Percentiles rank a stretch among this genome's conserved stretches.
Conservation (phyloP, 2,113 vertebrate species). For the Dunckerocampus dactyliophorus region DNA sequence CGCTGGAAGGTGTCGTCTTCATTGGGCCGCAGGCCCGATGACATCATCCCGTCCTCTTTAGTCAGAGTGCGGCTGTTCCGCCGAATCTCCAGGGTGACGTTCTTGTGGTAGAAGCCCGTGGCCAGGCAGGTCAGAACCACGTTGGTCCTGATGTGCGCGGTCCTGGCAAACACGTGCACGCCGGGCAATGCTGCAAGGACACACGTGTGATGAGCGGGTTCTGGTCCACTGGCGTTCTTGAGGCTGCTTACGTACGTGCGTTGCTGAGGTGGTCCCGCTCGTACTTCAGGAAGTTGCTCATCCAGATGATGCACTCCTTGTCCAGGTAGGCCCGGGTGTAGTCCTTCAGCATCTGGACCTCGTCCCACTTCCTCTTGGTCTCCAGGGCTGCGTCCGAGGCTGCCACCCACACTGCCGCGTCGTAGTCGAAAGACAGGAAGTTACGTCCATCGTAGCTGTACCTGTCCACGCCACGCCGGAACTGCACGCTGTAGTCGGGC, state of each 20-base stretch:
- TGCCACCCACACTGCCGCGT: constrained; percentile 24
- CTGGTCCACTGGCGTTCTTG: neutral
- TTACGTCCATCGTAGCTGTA: constrained; percentile 60
- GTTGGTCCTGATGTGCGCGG: neutral
- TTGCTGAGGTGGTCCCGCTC: too few species aligned
- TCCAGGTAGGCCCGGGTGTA: constrained; percentile 69
- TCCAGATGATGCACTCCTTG: constrained; percentile 58
- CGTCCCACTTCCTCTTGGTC: constrained; percentile 65
- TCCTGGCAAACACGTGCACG: neutral
- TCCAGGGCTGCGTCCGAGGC: rapidly evolving
- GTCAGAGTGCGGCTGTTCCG: neutral
- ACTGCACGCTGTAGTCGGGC: rapidly evolving
- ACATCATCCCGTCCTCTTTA: neutral
- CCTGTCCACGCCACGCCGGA: constrained; percentile 15
- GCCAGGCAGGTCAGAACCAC: constrained; percentile 17
- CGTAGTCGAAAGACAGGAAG: constrained; percentile 59
- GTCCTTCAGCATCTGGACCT: constrained; percentile 37
- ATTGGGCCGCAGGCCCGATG: neutral
- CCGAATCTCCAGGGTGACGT: neutral
- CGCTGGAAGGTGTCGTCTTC: constrained; percentile 3
- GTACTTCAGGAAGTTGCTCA: constrained; percentile 31
- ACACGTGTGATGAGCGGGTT: too few species aligned
- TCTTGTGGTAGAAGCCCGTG: constrained; percentile 45
- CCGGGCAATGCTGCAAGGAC: neutral
- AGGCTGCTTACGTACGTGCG: neutral